A percentile compares a stretch with the other conserved stretches of the same genome.
These are phyloP conservation scores for Philopedon plagiatum DNA, from an alignment of 2,888 invertebrate genomes.

Conservation along the genomic window DNA sequence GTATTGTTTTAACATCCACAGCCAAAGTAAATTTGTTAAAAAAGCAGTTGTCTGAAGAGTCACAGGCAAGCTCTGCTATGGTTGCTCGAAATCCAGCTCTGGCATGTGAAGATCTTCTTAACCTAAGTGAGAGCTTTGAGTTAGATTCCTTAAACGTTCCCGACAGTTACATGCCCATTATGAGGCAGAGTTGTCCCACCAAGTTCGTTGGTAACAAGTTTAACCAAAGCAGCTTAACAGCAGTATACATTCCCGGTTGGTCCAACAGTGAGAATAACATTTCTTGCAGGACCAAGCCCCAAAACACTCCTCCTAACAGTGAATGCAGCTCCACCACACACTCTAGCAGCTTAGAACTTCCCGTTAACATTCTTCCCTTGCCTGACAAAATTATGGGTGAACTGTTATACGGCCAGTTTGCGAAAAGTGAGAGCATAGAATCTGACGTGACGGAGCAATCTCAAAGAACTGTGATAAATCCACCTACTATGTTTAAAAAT, in stretches of 20 bases:
- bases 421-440: constrained; percentile 60
- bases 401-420: constrained; percentile 68
- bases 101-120: constrained; percentile 79
- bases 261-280: constrained; percentile 67
- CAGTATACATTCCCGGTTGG: constrained; percentile 73
- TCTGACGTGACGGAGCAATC: constrained; percentile 59
- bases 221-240: constrained; percentile 71
- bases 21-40: constrained; percentile 68
- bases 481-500: constrained; percentile 74
- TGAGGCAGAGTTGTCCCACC: constrained; percentile 79
- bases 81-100: constrained; percentile 70
- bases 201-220: constrained; percentile 75
- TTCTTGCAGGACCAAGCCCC: constrained; percentile 52
- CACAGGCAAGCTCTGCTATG: constrained; percentile 75
- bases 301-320: constrained; percentile 42
- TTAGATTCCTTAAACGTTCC: constrained; percentile 66
- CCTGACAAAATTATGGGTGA: constrained; percentile 73
- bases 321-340: constrained; percentile 68
- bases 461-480: constrained; percentile 66
- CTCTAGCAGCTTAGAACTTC: constrained; percentile 73
- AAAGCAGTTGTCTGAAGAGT: constrained; percentile 70
- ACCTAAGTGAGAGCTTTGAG: constrained; percentile 75
- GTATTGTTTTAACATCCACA: constrained; percentile 69
- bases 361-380: constrained; percentile 69
- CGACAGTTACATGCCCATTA: constrained; percentile 62